Evolutionary conservation across 2,888 invertebrate genomes (phyloP).

Genomic region (Chromoteleia sp.): DNA sequence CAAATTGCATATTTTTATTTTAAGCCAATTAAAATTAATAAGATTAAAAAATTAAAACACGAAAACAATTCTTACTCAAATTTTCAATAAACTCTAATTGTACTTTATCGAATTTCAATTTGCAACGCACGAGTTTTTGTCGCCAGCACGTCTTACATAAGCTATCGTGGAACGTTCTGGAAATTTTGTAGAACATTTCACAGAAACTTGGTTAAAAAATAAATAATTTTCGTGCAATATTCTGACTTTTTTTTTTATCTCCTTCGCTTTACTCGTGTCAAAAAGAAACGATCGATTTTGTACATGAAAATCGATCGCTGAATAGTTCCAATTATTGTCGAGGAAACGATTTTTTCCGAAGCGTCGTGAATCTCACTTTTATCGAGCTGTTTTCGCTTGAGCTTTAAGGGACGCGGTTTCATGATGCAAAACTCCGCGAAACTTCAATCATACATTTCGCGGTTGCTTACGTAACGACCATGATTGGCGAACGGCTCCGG

Average conservation of each 20-base stretch:
- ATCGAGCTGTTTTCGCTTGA: not conserved
- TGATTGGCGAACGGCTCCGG: not conserved
- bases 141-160: not conserved
- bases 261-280: not conserved
- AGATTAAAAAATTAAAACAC: not conserved
- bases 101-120: too few species aligned
- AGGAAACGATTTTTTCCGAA: not conserved
- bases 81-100: too few species aligned
- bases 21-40: not conserved
- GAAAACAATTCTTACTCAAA: too few species aligned
- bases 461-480: conserved; percentile 1
- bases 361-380: not conserved
- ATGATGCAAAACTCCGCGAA: conserved; percentile 10
- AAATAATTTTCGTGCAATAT: too few species aligned
- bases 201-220: too few species aligned
- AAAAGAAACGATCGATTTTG: not conserved
- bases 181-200: not conserved
- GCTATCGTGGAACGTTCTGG: not conserved
- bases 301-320: too few species aligned
- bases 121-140: not conserved
- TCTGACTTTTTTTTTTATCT: too few species aligned
- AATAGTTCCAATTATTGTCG: not conserved
- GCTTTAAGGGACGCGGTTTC: not conserved
- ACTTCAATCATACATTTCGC: conserved; percentile 3
- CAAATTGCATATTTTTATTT: too few species aligned